Conservation (phyloP, 2,113 vertebrate genomes). For the Helogale parvula region DNA sequence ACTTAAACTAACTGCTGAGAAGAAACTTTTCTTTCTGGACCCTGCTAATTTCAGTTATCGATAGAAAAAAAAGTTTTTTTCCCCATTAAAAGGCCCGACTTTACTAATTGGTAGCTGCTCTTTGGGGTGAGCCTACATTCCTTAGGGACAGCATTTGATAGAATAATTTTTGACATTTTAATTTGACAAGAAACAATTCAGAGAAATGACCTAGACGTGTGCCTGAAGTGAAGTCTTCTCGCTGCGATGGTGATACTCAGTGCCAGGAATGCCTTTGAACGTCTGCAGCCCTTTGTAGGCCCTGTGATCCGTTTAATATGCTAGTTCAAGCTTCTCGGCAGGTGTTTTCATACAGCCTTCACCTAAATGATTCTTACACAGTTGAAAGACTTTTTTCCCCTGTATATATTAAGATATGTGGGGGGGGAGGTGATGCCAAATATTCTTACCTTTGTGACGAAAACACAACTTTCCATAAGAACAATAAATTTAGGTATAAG, state of each 20-base stretch:
- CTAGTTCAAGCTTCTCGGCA: constrained; percentile 17
- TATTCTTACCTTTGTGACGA: constrained; percentile 28
- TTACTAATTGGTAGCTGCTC: constrained; percentile 77
- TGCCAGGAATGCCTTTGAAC: constrained; percentile 71
- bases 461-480: background rate
- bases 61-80: constrained; percentile 47
- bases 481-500: background rate
- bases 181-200: constrained; percentile 80
- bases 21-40: constrained; percentile 78
- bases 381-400: constrained; percentile 7
- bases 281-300: constrained; percentile 36
- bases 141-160: constrained; percentile 72
- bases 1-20: constrained; percentile 70
- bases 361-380: background rate
- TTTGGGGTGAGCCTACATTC: constrained; percentile 75
- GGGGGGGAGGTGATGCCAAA: background rate
- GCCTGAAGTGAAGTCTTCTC: constrained; percentile 65
- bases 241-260: background rate
- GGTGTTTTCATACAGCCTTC: constrained; percentile 29
- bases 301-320: background rate
- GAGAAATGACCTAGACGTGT: constrained; percentile 70
- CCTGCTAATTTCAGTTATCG: constrained; percentile 70
- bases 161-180: constrained; percentile 83
- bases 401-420: background rate
- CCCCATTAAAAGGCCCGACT: constrained; percentile 66